Evolutionary conservation across 2,797 vertebrate genomes (phyloP).

Genomic region (Micrastur ruficollis): DNA sequence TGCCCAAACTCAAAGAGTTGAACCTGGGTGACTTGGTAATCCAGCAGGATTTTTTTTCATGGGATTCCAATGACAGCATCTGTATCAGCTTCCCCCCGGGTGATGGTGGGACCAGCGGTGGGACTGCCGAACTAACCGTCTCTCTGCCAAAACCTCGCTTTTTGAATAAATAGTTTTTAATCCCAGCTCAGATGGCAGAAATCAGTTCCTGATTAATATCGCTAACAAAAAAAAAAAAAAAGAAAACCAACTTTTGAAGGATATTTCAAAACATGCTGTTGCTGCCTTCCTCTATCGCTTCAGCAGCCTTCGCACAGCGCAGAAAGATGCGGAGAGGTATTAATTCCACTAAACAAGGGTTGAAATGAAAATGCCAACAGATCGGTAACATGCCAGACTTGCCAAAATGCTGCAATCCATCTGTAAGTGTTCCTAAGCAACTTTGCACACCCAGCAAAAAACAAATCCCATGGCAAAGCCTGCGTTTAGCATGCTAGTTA

Average conservation of each 20-base stretch:
- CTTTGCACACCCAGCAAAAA: background rate
- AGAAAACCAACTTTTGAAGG: background rate
- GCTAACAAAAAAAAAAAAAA: background rate
- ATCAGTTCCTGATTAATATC: background rate
- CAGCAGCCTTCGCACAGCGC: accelerated
- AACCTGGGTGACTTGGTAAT: background rate
- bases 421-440: background rate
- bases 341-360: background rate
- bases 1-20: background rate
- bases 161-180: background rate
- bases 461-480: background rate
- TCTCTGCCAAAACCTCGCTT: background rate
- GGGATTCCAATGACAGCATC: background rate
- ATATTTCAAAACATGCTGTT: accelerated
- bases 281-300: background rate
- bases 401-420: background rate
- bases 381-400: background rate
- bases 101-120: background rate
- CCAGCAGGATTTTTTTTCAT: background rate
- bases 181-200: background rate
- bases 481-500: background rate
- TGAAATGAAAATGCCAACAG: background rate
- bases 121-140: background rate
- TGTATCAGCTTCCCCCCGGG: background rate
- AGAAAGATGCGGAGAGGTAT: background rate